Evolutionary conservation across 2,113 vertebrate species (phyloP).

Genomic region (Physeter macrocephalus): DNA sequence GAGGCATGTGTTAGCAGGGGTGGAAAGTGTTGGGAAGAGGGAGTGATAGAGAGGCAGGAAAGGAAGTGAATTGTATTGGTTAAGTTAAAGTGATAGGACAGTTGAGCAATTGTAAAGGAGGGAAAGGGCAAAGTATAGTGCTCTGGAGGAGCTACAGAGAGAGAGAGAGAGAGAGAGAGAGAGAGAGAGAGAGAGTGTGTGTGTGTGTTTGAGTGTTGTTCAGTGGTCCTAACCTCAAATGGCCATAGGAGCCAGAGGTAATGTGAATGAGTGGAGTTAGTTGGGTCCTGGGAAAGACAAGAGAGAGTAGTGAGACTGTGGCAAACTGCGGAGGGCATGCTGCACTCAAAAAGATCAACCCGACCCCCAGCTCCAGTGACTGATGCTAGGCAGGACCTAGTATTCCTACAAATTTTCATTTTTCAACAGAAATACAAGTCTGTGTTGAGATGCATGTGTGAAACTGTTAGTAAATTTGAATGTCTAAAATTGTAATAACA

Average conservation of each 20-base stretch:
- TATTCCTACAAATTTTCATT: not conserved
- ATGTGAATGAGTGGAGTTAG: not conserved
- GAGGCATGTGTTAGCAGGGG: not conserved
- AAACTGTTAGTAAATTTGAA: not conserved
- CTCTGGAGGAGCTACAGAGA: not conserved
- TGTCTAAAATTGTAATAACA: not conserved
- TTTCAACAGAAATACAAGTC: not conserved
- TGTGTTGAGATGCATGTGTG: not conserved
- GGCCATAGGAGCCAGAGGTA: not conserved
- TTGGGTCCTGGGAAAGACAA: not conserved
- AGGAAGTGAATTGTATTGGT: not conserved
- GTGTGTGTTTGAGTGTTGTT: not conserved
- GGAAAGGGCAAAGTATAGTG: not conserved
- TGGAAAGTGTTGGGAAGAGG: not conserved
- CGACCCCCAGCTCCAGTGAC: not conserved
- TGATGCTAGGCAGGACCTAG: fast-evolving
- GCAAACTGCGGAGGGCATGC: not conserved
- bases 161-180: too few species aligned
- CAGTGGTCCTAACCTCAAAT: not conserved
- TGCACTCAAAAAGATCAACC: not conserved
- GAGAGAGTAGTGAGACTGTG: not conserved
- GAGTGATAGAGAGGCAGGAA: not conserved
- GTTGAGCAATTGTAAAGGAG: not conserved
- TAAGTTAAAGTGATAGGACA: not conserved
- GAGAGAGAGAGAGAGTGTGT: too few species aligned